These are phyloP conservation scores for Aphyosemion australe DNA, from an alignment of 2,113 vertebrate genomes.

Conservation along the genomic window DNA sequence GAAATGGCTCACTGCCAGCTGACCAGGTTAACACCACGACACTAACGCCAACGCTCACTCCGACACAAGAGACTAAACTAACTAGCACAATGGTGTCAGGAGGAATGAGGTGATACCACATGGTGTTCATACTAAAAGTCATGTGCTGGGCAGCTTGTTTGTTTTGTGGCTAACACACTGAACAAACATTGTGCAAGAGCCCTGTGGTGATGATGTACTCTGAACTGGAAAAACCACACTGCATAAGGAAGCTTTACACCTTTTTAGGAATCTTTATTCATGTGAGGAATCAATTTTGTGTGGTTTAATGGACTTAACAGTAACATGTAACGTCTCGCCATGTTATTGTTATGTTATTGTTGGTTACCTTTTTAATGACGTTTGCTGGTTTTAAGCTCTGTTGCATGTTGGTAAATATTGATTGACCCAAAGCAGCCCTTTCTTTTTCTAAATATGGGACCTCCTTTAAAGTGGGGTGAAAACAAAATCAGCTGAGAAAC, in stretches of 20 bases:
- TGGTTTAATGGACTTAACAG: background rate
- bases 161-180: constrained; percentile 34
- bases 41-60: constrained; percentile 11
- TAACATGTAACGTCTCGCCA: background rate
- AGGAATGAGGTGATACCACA: constrained; percentile 41
- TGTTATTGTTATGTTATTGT: constrained; percentile 13
- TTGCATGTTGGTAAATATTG: constrained; percentile 37
- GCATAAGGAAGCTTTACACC: constrained; percentile 2
- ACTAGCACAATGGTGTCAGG: constrained; percentile 41
- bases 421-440: constrained; percentile 41
- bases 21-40: background rate
- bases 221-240: constrained; percentile 37
- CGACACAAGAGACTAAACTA: constrained; percentile 13
- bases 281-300: background rate
- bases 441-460: constrained; percentile 18
- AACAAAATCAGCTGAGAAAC: constrained; percentile 33
- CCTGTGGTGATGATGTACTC: constrained; percentile 35
- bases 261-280: constrained; percentile 2
- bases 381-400: constrained; percentile 2
- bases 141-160: constrained; percentile 58
- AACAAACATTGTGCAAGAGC: constrained; percentile 41
- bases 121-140: constrained; percentile 54
- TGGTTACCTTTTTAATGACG: background rate
- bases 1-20: background rate
- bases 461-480: constrained; percentile 45